Evolutionary conservation across 2,113 vertebrate species (phyloP), one percentile per base, ranked within the genome.

Genomic region (Xiphorhynchus elegans): DNA sequence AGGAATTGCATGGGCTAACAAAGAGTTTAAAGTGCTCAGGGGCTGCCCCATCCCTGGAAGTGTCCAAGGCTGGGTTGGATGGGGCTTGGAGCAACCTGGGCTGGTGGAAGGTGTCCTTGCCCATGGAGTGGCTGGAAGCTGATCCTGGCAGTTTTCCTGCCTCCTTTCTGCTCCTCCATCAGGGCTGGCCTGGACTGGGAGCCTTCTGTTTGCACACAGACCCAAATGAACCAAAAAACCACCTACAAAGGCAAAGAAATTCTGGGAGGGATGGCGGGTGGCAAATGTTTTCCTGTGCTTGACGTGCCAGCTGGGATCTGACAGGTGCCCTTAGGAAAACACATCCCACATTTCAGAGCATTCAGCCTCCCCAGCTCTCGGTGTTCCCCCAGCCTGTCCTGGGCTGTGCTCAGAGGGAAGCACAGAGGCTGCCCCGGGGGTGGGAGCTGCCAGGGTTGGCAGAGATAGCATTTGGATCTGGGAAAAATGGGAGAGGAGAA

Each of bases 301-400:
- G 90, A 87, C 56, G 89, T 84, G 85, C 53, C 95, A 91, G 95
- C 90, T 35, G 77, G 92, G 93, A 63, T 72, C 90, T 91, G 92
- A 92, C 95, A 93, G 94, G 94, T 95, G 92, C 81, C 92, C 74
- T 90, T 82, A 83, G 87, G 77, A 96, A 94, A 97, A 96, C 53
- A 93, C 29, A 39, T 66, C 75, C 8, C 79, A 35, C 24, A 64
- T 94, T 94, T 85, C 4, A 15, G 75, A 25, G 78, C 78, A 53
- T 90, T 94, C 93, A 26, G 42, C 89, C 60, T 78, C 83, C 70
- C 92, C 17, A 17, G 44, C 17, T 18, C 17, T 17, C 89, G 76
- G 33, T 35, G 86, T 80, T 92, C 92, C 82, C 82, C 89, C 89
- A 52, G 77, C 4, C 67, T 84, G 92, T 73, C 82, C 84, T 53